Evolutionary conservation across 2,888 invertebrate genomes (phyloP).

Genomic region (Tetropium fuscum): DNA sequence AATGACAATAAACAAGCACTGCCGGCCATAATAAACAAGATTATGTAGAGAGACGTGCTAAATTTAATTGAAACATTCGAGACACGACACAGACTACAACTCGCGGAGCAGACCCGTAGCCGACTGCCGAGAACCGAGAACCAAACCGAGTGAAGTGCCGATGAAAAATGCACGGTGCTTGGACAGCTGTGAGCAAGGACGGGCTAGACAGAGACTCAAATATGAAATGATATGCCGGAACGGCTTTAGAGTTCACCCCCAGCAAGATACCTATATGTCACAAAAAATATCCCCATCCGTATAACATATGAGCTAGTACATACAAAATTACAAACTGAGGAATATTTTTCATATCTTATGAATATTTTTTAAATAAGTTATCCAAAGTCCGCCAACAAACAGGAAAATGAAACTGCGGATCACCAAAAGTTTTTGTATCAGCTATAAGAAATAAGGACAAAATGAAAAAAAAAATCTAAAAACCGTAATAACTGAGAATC

Average conservation of each 20-base stretch:
- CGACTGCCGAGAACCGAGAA: constrained; percentile 1
- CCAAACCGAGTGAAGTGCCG: background rate
- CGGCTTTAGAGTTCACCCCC: background rate
- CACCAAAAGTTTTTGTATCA: no score
- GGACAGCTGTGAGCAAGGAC: constrained; percentile 17
- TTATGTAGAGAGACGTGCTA: background rate
- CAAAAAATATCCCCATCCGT: no score
- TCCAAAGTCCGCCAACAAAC: no score
- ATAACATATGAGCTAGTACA: no score
- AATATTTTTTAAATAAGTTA: no score
- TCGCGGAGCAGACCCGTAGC: background rate
- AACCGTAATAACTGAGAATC: no score
- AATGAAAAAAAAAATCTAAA: no score
- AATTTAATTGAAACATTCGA: constrained; percentile 4
- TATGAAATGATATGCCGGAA: background rate
- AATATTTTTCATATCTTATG: no score
- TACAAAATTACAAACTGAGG: no score
- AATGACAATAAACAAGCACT: background rate
- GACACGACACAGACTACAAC: background rate
- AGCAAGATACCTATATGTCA: no score
- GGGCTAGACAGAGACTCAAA: background rate
- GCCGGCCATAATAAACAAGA: background rate
- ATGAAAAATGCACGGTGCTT: constrained; percentile 9
- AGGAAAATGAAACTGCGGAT: no score
- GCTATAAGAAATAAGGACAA: no score